phyloP scores from a whole-genome alignment of 2,113 vertebrate genomes.

The Rhegmatorhina hoffmannsi region DNA sequence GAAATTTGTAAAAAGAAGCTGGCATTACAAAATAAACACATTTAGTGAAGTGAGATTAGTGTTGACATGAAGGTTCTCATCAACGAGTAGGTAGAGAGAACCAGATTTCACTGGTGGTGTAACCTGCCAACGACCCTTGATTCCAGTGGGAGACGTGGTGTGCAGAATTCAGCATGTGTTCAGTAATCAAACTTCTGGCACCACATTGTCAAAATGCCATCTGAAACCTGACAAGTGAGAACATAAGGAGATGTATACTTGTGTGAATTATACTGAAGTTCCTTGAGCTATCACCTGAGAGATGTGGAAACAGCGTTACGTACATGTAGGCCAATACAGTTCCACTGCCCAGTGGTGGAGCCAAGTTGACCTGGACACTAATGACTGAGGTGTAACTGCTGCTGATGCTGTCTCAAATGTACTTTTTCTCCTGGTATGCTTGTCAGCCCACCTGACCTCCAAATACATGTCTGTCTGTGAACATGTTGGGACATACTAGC shows the following conservation, averaged over 20 bases:
- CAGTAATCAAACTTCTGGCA: constrained; percentile 18
- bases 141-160: constrained; percentile 37
- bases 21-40: constrained; percentile 64
- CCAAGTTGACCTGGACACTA: accelerated
- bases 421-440: neutral
- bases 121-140: constrained; percentile 50
- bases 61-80: constrained; percentile 63
- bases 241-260: neutral
- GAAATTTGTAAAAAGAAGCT: constrained; percentile 48
- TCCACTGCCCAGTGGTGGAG: neutral
- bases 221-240: constrained; percentile 41
- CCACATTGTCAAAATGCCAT: constrained; percentile 9
- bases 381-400: neutral
- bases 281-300: constrained; percentile 3
- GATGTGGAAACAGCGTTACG: neutral
- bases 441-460: neutral
- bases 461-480: neutral
- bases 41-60: constrained; percentile 68
- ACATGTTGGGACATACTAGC: neutral
- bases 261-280: neutral
- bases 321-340: neutral
- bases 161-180: constrained; percentile 32
- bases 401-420: neutral
- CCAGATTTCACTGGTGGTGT: constrained; percentile 43
- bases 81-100: constrained; percentile 58